phyloP scores from a whole-genome alignment of 2,113 vertebrate genomes.

The Delphinus delphis region DNA sequence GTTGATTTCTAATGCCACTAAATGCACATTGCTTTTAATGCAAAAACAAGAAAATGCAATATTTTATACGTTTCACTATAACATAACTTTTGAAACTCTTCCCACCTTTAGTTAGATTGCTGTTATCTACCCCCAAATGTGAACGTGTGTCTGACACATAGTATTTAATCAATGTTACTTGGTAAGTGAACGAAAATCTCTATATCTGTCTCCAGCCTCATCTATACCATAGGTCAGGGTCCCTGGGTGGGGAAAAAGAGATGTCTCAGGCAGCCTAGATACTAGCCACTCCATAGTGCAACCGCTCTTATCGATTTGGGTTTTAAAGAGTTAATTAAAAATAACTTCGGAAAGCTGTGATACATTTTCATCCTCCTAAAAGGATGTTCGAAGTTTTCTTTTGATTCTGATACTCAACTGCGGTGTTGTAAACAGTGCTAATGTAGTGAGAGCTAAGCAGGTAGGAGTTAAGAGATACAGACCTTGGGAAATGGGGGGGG shows the following conservation, averaged over 20 bases:
- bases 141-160: not conserved
- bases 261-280: not conserved
- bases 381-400: slow-evolving; percentile 27
- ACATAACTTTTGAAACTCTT: slow-evolving; percentile 23
- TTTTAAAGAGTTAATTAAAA: slow-evolving; percentile 34
- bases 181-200: not conserved
- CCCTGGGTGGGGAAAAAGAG: not conserved
- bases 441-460: slow-evolving; percentile 29
- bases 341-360: not conserved
- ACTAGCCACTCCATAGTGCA: not conserved
- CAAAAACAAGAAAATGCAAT: not conserved
- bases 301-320: not conserved
- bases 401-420: slow-evolving; percentile 29
- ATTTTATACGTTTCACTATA: not conserved
- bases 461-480: not conserved
- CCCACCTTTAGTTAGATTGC: not conserved
- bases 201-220: not conserved
- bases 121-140: not conserved
- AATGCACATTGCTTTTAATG: not conserved
- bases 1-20: not conserved
- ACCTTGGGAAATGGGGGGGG: not conserved
- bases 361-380: slow-evolving; percentile 11
- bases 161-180: not conserved
- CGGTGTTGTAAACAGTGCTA: slow-evolving; percentile 28
- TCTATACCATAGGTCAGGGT: not conserved